phyloP scores from a whole-genome alignment of 2,888 invertebrate species.

The Chrysomela aeneicollis region DNA sequence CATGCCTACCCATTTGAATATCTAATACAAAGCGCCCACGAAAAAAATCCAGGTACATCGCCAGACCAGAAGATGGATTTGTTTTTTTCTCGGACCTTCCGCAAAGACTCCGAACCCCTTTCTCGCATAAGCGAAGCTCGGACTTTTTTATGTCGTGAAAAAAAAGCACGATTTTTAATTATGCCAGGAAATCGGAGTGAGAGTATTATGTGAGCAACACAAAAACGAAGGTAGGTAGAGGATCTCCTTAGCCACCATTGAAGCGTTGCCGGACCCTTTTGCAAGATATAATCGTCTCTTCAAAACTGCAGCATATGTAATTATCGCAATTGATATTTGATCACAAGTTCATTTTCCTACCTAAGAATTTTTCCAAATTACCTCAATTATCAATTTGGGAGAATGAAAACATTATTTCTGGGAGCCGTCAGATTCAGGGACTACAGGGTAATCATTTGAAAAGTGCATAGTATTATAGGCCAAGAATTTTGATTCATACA shows the following conservation, averaged over 20 bases:
- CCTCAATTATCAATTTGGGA: too few relatives aligned
- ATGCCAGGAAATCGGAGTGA: conserved; percentile 44
- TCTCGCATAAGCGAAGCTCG: conserved; percentile 55
- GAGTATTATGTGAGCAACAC: conserved; percentile 45
- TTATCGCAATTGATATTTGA: not conserved
- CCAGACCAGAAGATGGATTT: conserved; percentile 37
- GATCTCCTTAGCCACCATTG: not conserved
- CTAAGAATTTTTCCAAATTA: too few relatives aligned
- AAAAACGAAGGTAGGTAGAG: conserved; percentile 30
- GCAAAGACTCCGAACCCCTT: conserved; percentile 51
- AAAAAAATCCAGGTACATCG: conserved; percentile 60
- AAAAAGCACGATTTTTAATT: conserved; percentile 55
- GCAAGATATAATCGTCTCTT: not conserved
- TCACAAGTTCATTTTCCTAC: too few relatives aligned
- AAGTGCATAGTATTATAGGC: too few relatives aligned
- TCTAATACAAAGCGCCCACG: conserved; percentile 56
- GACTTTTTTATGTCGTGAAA: conserved; percentile 44
- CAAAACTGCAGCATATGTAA: too few relatives aligned
- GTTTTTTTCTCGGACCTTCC: conserved; percentile 54
- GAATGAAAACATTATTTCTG: too few relatives aligned
- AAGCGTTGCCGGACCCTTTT: not conserved
- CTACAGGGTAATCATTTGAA: too few relatives aligned
- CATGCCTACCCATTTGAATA: conserved; percentile 53
- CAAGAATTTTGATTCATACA: too few relatives aligned
- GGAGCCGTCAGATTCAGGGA: too few relatives aligned